These are phyloP conservation scores for Recurvirostra avosetta DNA, from an alignment of 2,113 vertebrate species.

Conservation along the genomic window DNA sequence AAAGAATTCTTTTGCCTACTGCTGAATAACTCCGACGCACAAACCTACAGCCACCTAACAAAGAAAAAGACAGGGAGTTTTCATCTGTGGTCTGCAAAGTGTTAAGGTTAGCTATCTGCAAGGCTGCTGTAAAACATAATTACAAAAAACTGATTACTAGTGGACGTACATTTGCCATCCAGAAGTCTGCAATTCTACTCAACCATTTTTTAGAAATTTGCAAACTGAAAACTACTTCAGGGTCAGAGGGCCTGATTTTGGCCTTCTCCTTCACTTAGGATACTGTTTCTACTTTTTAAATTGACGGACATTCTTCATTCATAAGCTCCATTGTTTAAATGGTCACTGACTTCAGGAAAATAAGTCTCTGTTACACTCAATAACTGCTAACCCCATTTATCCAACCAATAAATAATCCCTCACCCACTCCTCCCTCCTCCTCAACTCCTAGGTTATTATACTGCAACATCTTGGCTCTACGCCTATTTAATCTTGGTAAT, in stretches of 20 bases:
- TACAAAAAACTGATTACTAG: not conserved
- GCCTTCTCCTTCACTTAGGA: not conserved
- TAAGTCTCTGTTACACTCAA: not conserved
- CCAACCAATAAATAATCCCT: conserved; percentile 41
- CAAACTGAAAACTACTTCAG: not conserved
- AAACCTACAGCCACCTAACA: not conserved
- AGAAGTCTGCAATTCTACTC: not conserved
- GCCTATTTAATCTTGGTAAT: conserved; percentile 60
- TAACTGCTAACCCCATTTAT: conserved; percentile 33
- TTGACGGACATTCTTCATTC: not conserved
- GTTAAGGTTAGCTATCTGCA: not conserved
- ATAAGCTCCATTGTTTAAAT: not conserved
- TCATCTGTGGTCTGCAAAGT: not conserved
- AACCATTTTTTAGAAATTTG: not conserved
- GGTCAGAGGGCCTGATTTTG: not conserved
- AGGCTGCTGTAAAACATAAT: not conserved
- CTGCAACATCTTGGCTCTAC: conserved; percentile 17
- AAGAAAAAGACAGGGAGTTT: not conserved
- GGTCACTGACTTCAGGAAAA: conserved; percentile 8
- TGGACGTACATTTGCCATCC: not conserved
- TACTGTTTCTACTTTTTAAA: not conserved
- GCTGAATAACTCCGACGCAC: not conserved
- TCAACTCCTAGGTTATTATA: conserved; percentile 35
- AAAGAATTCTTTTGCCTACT: not conserved
- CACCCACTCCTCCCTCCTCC: not conserved